Evolutionary conservation across 2,888 invertebrate genomes (phyloP).

Genomic region (Noctua fimbriata): DNA sequence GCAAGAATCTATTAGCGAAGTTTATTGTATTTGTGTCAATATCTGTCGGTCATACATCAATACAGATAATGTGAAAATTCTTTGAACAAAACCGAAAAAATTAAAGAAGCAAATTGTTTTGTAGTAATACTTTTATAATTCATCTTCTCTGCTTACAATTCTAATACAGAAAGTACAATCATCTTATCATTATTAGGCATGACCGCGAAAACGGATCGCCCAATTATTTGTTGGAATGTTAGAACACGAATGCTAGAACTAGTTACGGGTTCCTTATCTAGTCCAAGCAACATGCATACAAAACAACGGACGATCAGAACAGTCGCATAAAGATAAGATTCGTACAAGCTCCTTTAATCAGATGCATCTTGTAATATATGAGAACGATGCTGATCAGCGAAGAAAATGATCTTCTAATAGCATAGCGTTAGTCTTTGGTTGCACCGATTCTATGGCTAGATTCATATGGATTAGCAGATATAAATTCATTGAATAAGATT

Average conservation of each 20-base stretch:
- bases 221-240: conserved; percentile 27
- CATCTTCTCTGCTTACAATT: not conserved
- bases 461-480: too few relatives aligned
- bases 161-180: not conserved
- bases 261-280: conserved; percentile 33
- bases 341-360: not conserved
- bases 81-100: not conserved
- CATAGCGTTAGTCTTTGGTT: too few relatives aligned
- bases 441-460: too few relatives aligned
- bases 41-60: not conserved
- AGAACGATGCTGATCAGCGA: conserved; percentile 5
- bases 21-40: conserved; percentile 5
- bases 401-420: conserved; percentile 31
- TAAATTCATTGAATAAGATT: too few relatives aligned
- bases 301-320: conserved; percentile 36
- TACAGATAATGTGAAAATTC: rapidly evolving
- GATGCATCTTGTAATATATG: not conserved
- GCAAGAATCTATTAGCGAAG: not conserved
- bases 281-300: conserved; percentile 29
- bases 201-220: not conserved
- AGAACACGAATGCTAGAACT: conserved; percentile 9
- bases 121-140: not conserved
- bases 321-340: conserved; percentile 33
- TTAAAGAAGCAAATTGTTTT: not conserved
- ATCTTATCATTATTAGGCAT: conserved; percentile 5